Percentiles rank a stretch among this genome's conserved stretches.
Conservation (phyloP, 2,797 vertebrate genomes). For the Fratercula arctica region DNA sequence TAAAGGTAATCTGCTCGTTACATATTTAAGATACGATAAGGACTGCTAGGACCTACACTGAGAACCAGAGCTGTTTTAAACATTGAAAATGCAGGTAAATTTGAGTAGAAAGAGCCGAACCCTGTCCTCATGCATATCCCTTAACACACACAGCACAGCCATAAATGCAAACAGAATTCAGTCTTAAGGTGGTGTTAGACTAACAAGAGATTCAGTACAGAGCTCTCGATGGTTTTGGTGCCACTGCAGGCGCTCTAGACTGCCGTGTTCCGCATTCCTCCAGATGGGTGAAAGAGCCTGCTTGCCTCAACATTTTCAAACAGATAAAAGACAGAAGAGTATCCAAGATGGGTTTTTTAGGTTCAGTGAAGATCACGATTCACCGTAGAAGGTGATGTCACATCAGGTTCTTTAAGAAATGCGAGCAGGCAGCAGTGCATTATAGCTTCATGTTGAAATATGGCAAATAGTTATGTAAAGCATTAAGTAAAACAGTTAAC, state of each 20-base stretch:
- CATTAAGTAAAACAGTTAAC: slow-evolving; percentile 46
- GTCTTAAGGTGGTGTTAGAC: background rate
- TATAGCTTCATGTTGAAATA: slow-evolving; percentile 11
- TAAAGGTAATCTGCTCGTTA: slow-evolving; percentile 65
- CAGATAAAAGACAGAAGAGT: background rate
- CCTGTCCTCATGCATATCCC: background rate
- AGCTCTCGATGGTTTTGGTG: background rate
- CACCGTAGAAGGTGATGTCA: background rate
- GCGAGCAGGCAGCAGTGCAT: background rate
- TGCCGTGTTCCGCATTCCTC: slow-evolving; percentile 1
- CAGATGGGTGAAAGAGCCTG: background rate
- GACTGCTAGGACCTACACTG: slow-evolving; percentile 35
- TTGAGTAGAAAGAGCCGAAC: background rate
- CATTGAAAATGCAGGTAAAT: slow-evolving; percentile 33
- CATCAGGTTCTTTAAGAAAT: slow-evolving; percentile 34
- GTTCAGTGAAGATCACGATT: slow-evolving; percentile 33
- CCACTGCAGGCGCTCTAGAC: background rate
- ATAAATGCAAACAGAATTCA: background rate
- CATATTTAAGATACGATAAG: slow-evolving; percentile 67
- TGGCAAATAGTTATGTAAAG: slow-evolving; percentile 37
- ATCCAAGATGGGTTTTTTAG: background rate
- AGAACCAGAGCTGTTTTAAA: slow-evolving; percentile 53
- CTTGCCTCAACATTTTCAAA: slow-evolving; percentile 31
- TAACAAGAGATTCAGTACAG: background rate
- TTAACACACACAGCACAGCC: background rate